A percentile compares a stretch with the other conserved stretches of the same genome.
phyloP scores from a whole-genome alignment of 2,888 invertebrate genomes.

The Agonopterix arenella region DNA sequence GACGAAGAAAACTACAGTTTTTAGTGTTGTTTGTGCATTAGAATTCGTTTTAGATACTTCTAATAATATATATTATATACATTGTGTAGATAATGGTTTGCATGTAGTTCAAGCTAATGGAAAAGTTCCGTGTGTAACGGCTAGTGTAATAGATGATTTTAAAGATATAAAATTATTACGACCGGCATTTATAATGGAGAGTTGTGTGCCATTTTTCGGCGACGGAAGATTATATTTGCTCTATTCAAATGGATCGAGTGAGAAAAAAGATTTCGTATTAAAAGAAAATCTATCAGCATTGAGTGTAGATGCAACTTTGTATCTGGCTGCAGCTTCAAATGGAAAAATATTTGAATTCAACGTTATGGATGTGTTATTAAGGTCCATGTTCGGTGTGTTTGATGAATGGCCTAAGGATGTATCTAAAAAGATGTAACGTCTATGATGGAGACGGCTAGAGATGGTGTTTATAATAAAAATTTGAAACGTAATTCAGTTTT shows the following conservation, averaged over 20 bases:
- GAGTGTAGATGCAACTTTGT: slow-evolving; percentile 50
- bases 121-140: slow-evolving; percentile 19
- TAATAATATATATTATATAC: slow-evolving; percentile 51
- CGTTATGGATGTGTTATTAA: slow-evolving; percentile 46
- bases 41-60: slow-evolving; percentile 57
- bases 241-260: slow-evolving; percentile 41
- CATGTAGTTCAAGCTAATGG: slow-evolving; percentile 37
- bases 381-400: slow-evolving; percentile 26
- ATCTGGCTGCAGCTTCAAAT: slow-evolving; percentile 45
- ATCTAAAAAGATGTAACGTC: slow-evolving; percentile 20
- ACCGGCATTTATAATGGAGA: slow-evolving; percentile 54
- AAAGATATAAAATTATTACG: slow-evolving; percentile 36
- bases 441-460: slow-evolving; percentile 33
- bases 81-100: slow-evolving; percentile 36
- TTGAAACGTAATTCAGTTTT: no score
- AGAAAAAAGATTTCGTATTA: slow-evolving; percentile 42
- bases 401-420: slow-evolving; percentile 33
- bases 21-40: slow-evolving; percentile 33
- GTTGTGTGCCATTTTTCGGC: slow-evolving; percentile 46
- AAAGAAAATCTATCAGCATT: slow-evolving; percentile 40
- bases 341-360: slow-evolving; percentile 58
- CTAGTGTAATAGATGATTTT: slow-evolving; percentile 39
- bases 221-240: slow-evolving; percentile 41
- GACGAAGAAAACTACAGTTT: slow-evolving; percentile 32
- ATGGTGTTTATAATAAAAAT: slow-evolving; percentile 1